These are phyloP conservation scores for Drosophila nigricruria DNA, from an alignment of 2,888 invertebrate species.

Conservation along the genomic window DNA sequence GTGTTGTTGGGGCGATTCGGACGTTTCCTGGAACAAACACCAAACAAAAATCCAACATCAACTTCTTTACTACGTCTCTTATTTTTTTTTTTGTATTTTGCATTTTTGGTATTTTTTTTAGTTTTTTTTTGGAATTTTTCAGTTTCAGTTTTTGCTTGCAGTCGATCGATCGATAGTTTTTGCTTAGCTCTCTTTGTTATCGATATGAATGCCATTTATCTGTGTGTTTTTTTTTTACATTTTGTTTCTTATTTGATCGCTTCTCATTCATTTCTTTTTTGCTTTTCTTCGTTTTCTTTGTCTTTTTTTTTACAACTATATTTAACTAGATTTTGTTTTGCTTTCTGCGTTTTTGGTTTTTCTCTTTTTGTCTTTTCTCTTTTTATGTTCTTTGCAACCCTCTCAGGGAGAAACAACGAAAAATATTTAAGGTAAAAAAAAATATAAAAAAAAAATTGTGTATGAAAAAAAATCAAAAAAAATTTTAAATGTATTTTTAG, in stretches of 20 bases:
- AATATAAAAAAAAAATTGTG: constrained; percentile 11
- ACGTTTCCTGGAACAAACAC: constrained; percentile 93
- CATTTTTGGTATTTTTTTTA: constrained; percentile 83
- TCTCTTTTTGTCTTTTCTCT: constrained; percentile 2
- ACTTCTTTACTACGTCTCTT: constrained; percentile 88
- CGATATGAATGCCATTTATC: constrained; percentile 51
- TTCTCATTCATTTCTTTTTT: constrained; percentile 68
- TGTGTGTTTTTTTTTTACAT: constrained; percentile 41
- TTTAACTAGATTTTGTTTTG: constrained; percentile 22
- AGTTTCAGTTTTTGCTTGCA: constrained; percentile 78
- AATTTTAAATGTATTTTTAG: neutral
- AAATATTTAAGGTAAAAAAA: constrained; percentile 9
- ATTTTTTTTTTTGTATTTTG: constrained; percentile 84
- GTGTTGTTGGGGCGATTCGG: constrained; percentile 88
- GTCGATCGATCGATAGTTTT: constrained; percentile 65
- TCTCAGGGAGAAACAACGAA: constrained; percentile 42
- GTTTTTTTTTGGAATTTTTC: constrained; percentile 50
- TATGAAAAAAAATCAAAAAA: constrained; percentile 1
- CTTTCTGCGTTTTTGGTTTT: constrained; percentile 33
- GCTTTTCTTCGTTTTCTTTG: constrained; percentile 78
- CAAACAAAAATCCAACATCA: constrained; percentile 94
- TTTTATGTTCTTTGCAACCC: constrained; percentile 4
- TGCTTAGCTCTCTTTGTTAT: constrained; percentile 49
- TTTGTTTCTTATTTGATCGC: constrained; percentile 40
- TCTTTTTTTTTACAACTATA: constrained; percentile 58